Conservation (phyloP, 2,797 vertebrate genomes). For the Mormyrus hasselquistii region DNA sequence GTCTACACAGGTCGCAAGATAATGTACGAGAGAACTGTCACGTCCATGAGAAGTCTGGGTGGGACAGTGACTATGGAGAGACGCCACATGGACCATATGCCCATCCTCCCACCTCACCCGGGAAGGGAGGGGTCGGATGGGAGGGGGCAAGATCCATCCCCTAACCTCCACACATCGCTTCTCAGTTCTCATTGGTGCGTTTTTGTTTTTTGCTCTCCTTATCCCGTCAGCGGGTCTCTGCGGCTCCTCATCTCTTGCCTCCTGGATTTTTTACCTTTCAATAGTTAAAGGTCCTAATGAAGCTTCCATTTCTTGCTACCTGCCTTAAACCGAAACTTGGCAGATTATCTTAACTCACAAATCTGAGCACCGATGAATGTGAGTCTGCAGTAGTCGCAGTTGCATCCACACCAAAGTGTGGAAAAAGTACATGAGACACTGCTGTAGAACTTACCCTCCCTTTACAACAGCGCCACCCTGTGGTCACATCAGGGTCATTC, state of each 20-base stretch:
- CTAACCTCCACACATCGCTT: conserved; percentile 15
- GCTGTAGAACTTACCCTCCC: neutral
- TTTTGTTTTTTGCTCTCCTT: neutral
- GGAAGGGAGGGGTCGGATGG: neutral
- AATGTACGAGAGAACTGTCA: neutral
- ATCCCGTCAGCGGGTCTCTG: neutral
- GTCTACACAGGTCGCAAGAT: neutral
- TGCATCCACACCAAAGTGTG: neutral
- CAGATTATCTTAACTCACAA: neutral
- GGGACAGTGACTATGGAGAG: neutral
- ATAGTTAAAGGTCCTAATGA: neutral
- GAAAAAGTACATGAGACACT: neutral
- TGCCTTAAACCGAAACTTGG: neutral
- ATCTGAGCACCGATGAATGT: neutral
- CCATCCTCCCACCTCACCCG: conserved; percentile 8
- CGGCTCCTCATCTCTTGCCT: conserved; percentile 16
- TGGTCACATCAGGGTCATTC: conserved; percentile 7
- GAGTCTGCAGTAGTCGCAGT: neutral
- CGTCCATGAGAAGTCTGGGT: neutral
- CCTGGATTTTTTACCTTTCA: neutral
- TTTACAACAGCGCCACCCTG: neutral
- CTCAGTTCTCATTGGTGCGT: neutral
- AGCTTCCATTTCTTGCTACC: neutral
- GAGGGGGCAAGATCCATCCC: neutral
- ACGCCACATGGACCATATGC: neutral